These are phyloP conservation scores for Rhynchotus rufescens DNA, from an alignment of 2,797 vertebrate genomes.

Conservation along the genomic window DNA sequence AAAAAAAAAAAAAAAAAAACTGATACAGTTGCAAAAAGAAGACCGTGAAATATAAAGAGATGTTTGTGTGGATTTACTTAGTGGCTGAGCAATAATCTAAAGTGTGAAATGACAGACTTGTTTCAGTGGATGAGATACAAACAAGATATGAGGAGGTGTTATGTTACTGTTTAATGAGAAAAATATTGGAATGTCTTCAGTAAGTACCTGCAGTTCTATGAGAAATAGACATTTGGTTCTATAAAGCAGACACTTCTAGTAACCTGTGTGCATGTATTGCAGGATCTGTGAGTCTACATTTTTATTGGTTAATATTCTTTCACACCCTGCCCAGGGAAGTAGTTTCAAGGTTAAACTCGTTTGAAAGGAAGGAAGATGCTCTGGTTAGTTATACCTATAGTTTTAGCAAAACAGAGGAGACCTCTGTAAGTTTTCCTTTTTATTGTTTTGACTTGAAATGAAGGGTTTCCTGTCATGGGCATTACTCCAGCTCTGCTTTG, in stretches of 20 bases:
- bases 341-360: neutral
- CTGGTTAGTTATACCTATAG: neutral
- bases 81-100: accelerated
- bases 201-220: neutral
- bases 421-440: neutral
- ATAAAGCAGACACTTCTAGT: neutral
- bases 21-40: neutral
- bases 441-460: neutral
- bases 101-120: neutral
- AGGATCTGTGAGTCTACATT: neutral
- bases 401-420: neutral
- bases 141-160: neutral
- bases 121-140: neutral
- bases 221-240: neutral
- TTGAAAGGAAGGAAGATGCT: neutral
- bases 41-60: neutral
- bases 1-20: too few relatives aligned
- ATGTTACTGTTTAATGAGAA: neutral
- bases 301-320: neutral
- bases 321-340: neutral
- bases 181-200: neutral
- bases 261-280: neutral
- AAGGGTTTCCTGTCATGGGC: neutral
- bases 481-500: neutral
- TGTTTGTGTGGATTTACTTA: neutral